Base-by-base conservation (phyloP, 2,797 vertebrate genomes). In the Thripadectes ignobilis region DNA sequence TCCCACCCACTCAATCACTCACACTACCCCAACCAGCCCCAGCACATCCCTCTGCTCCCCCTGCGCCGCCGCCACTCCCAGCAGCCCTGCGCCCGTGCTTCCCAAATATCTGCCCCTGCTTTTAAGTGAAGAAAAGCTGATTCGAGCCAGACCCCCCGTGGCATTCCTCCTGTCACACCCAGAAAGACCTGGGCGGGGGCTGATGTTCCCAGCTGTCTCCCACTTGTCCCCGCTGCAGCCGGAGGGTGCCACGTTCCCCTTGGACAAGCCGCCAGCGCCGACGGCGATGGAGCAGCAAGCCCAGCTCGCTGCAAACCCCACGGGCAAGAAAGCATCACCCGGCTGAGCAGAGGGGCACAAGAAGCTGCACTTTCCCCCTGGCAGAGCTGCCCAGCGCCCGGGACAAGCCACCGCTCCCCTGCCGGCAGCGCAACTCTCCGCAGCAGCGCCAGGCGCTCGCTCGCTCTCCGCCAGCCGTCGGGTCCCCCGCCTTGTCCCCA, bases 21-120 rank as follows among this genome's bases (percentile, higher is more conserved):
- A 26, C 3, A 0, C 41, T 23, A 26, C 38, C 20, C 20, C 23
- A 5, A 5, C 43, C 76, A 48, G 21, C 32, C 32, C 72, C 8
- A 2, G 24, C 8, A 10, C 72, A 62, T 26, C 55, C 32, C 66
- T 30, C 45, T 57, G 38, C 54, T 46, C 51, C 75, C 13, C 41
- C 49, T 34, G 3, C 0, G 1, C 7, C 0, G 0, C 15, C 21
- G 1, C 20, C 59, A 18, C n/a, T 61, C 59, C 88, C 10, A 2
- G 36, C 36, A 58, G 32, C 41, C 32, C 74, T 17, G 10, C 14
- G 41, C 17, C 36, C 29, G 6, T 0, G 0, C 26, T 65, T 62
- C 63, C 57, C 34, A 63, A 77, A 45, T 6, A 85, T 30, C 48
- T 71, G 26, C 2, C 30, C 36, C 6, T 4, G 0, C 2, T 83